Evolutionary conservation across 1,140 invertebrate genomes (phyloP).

Genomic region (Apolygus lucorum): DNA sequence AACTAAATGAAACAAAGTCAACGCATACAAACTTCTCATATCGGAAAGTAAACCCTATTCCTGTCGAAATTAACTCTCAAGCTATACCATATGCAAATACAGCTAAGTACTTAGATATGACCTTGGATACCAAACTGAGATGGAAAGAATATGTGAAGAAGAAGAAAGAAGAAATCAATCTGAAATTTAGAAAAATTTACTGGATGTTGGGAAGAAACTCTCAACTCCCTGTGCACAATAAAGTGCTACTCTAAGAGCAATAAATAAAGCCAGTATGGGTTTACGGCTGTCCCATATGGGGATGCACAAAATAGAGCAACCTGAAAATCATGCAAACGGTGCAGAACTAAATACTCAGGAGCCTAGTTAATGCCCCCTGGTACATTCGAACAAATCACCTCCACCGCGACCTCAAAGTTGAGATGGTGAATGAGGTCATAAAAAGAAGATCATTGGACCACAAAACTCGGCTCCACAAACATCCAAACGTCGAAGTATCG

Average conservation of each 20-base stretch:
- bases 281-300: not conserved
- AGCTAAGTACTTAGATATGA: too few species aligned
- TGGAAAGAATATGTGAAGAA: too few species aligned
- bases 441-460: not conserved
- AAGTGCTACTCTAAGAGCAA: not conserved
- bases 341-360: not conserved
- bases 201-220: not conserved
- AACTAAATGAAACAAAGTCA: conserved; percentile 2
- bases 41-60: not conserved
- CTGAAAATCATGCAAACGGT: not conserved
- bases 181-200: too few species aligned
- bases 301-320: not conserved
- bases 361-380: not conserved
- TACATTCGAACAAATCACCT: not conserved
- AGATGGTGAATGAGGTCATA: not conserved
- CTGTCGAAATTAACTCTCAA: too few species aligned
- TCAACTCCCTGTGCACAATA: not conserved
- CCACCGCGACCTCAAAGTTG: not conserved
- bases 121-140: too few species aligned
- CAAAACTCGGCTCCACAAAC: not conserved
- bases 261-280: not conserved
- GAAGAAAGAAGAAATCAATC: too few species aligned
- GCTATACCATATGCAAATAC: too few species aligned
- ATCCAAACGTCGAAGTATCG: not conserved
- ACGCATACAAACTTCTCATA: not conserved